Conservation (phyloP, 2,888 invertebrate genomes). For the Macrophya annulata region DNA sequence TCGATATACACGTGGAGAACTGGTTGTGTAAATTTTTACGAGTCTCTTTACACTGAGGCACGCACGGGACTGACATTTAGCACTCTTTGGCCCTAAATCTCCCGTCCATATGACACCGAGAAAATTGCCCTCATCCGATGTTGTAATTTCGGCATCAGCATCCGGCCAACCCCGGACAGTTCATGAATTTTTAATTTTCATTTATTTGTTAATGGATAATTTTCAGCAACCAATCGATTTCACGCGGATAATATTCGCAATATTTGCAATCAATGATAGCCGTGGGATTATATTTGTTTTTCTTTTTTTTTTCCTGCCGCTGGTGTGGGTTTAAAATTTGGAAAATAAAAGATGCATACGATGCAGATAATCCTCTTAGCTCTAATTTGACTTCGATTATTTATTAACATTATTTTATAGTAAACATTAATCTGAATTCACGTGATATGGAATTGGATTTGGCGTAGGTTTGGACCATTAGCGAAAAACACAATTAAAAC, state of each 20-base stretch:
- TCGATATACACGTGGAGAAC: constrained; percentile 18
- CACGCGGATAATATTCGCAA: background rate
- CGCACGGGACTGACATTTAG: constrained; percentile 27
- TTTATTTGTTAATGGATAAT: background rate
- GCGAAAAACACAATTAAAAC: constrained; percentile 53
- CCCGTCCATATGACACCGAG: constrained; percentile 10
- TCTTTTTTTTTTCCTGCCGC: no score
- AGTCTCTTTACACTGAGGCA: background rate
- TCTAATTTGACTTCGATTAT: background rate
- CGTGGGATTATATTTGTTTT: background rate
- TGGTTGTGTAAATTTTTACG: constrained; percentile 35
- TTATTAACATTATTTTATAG: background rate
- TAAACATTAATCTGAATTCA: constrained; percentile 40
- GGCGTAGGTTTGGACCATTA: constrained; percentile 40
- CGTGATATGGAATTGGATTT: constrained; percentile 28
- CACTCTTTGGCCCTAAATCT: constrained; percentile 26
- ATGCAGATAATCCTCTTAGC: background rate
- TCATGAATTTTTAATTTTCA: background rate
- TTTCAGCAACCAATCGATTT: background rate
- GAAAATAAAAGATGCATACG: background rate
- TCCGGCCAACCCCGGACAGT: background rate
- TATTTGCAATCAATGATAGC: background rate
- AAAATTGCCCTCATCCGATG: constrained; percentile 4
- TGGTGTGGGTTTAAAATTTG: no score
- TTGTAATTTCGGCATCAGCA: constrained; percentile 22